These are phyloP conservation scores for Rutilus rutilus DNA, from an alignment of 2,113 vertebrate genomes.

Conservation along the genomic window DNA sequence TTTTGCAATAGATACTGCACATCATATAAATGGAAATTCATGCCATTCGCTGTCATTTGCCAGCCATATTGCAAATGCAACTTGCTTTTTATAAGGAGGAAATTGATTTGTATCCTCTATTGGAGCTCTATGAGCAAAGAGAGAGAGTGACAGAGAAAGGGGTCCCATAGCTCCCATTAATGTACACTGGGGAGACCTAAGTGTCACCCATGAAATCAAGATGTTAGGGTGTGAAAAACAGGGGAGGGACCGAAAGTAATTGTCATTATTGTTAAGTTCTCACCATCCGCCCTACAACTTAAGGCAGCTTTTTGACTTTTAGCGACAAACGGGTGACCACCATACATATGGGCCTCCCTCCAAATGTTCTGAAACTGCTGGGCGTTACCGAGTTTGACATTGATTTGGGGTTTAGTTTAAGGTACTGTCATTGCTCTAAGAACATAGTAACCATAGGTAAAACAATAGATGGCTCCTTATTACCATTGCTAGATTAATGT, in stretches of 20 bases:
- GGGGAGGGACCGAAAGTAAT: conserved; percentile 81
- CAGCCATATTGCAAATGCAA: background rate
- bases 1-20: background rate
- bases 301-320: conserved; percentile 54
- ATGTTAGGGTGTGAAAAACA: conserved; percentile 85
- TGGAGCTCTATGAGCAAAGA: background rate
- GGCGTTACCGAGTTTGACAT: conserved; percentile 22
- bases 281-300: conserved; percentile 70
- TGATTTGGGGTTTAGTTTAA: conserved; percentile 9
- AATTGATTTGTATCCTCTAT: background rate
- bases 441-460: background rate
- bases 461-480: background rate
- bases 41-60: background rate
- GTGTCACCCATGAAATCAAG: conserved; percentile 86
- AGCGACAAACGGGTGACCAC: conserved; percentile 37
- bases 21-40: background rate
- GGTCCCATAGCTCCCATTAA: conserved; percentile 75
- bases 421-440: background rate
- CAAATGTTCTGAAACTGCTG: conserved; percentile 24
- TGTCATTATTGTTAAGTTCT: conserved; percentile 81
- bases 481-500: background rate
- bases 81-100: background rate
- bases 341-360: conserved; percentile 30
- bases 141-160: conserved; percentile 59
- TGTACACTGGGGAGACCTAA: conserved; percentile 78